Base-by-base conservation (phyloP, 1,140 invertebrate species). In the Calliopsis andreniformis region DNA sequence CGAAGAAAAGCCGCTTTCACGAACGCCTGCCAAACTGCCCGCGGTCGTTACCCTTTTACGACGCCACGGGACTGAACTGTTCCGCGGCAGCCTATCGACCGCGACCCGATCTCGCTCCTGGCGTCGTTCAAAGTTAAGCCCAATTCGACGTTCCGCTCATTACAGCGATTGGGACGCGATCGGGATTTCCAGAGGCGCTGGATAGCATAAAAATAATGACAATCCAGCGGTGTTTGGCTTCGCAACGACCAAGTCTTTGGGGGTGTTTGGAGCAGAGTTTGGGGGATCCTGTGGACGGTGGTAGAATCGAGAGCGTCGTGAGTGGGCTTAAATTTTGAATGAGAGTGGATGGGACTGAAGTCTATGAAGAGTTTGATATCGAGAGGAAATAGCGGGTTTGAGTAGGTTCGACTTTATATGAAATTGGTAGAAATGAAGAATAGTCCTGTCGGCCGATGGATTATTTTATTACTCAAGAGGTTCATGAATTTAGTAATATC, bases 1-100 rank as follows among this genome's bases (percentile, higher is more conserved):
- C 80, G 75, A 82, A 82, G 80, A 82, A 82, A 82, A 73, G 56
- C 59, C 55, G 79, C 79, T 82, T 82, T 82, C 80, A 82, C 73
- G 67, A 79, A 63, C 51, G 72, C 67, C n/a, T 68, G 72, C 75
- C 80, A 67, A 78, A 77, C 68, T 61, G 69, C 56, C 71, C 39
- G 78, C 45, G 39, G 63, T 39, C 59, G 51, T 75, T 75, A 67
- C 62, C 71, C 71, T 75, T n/a, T 67, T 56, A 56, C 45, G 28
- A 67, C 56, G 71, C 71, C 53, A 47, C 16, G 35, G 5, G 49
- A 56, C 56, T 55, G 49, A 20, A 43, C 62, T 20, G 56, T 67
- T 64, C 71, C 35, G 4, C 35, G 35, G 49, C 16, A 35, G 62
- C 51, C 39, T 75, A 66, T 67, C 32, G 69, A 72, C 64, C 69